Evolutionary conservation across 2,888 invertebrate genomes (phyloP), one percentile per base, ranked within the genome.

Genomic region (Synanthedon andrenaeformis): DNA sequence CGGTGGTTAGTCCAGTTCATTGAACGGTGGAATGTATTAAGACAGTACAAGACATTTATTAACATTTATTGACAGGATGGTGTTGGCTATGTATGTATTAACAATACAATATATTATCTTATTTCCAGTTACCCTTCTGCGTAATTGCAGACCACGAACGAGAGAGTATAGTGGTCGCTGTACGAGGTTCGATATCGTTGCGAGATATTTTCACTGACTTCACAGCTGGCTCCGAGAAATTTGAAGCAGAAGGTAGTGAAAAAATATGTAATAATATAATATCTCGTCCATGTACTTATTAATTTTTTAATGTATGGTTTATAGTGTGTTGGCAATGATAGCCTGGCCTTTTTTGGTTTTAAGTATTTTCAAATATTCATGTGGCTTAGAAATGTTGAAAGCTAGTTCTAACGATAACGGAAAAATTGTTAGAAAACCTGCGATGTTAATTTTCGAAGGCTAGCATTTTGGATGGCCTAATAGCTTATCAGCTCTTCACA

Each of bases 201-300:
- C 89, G 95, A 62, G 97, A 97, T 77, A 90, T 96, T 53, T 92
- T 96, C 70, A 96, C 95, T 0, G 96, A 96, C 74, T 88, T 96
- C 64, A 92, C 92, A 0, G 94, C 94, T 0, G 92, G 92, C 49
- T 92, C 93, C 0, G 93, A 93, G 60, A 88, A 89, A 53, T 91
- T 96, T 66, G 92, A 93, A 58, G 92, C 91, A 13, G 92, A 92
- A 61, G 88, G 87, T 87, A 69, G 69, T 14, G 35, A 8, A 3
- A 10, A 35, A 35, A 35, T 35, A 35, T 35, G 6, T 28, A 28
- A 5, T 23, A 3, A 23, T 23, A 17, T 17, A 17, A 23, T 23
- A 23, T 3, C 35, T 45, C 14, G 14, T n/a, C 45, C n/a, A 42
- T 13, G 61, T 55, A 53, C 3, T 13, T 41, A 28, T 3, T 28